Conservation (phyloP, 2,888 invertebrate species). For the Loripinus fragilis region DNA sequence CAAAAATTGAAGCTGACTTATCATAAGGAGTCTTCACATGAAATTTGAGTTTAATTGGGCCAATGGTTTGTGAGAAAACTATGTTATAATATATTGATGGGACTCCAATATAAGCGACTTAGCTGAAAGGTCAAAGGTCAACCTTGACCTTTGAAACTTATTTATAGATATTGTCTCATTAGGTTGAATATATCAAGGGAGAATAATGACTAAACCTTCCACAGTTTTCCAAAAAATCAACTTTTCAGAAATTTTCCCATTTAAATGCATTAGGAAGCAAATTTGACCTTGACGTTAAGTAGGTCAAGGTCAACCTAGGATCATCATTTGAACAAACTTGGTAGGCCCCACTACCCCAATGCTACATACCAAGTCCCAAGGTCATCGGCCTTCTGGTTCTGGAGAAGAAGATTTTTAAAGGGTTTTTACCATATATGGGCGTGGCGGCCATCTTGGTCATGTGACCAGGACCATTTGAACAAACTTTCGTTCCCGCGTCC, state of each 20-base stretch:
- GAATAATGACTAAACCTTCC: too few species aligned
- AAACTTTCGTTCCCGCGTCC: neutral
- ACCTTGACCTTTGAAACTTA: too few species aligned
- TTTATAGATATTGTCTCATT: too few species aligned
- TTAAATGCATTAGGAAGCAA: neutral
- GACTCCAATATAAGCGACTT: too few species aligned
- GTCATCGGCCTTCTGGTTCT: neutral
- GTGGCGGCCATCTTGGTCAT: slow-evolving; percentile 5
- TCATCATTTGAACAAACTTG: neutral
- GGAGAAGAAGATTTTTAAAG: neutral
- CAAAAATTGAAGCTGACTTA: too few species aligned
- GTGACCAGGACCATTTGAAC: neutral
- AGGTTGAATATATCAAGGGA: too few species aligned
- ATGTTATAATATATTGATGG: too few species aligned
- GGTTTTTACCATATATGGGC: slow-evolving; percentile 13
- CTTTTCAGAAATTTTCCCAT: neutral
- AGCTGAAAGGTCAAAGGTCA: too few species aligned
- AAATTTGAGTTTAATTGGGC: too few species aligned
- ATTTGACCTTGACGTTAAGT: neutral
- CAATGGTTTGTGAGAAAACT: too few species aligned
- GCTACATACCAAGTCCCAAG: neutral
- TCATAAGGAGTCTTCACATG: too few species aligned
- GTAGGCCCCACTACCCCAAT: neutral
- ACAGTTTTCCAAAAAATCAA: too few species aligned
- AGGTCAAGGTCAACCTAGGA: neutral